Conservation (phyloP, 2,113 vertebrate genomes). For the Psophia crepitans region DNA sequence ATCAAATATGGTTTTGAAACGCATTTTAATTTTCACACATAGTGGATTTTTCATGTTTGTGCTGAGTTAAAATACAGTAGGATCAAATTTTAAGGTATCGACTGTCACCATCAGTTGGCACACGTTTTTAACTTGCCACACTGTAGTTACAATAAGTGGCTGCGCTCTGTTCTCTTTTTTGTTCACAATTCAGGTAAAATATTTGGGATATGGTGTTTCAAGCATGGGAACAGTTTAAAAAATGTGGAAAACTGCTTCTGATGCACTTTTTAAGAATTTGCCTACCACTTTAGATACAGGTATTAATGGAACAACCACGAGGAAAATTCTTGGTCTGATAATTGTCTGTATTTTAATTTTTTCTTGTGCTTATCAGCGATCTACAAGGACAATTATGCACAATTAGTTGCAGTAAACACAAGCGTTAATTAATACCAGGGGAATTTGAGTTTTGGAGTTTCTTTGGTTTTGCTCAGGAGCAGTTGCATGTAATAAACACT, state of each 20-base stretch:
- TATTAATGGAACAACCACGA: neutral
- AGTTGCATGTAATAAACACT: neutral
- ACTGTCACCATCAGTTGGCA: neutral
- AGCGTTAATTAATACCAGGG: neutral
- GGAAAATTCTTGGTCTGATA: constrained; percentile 18
- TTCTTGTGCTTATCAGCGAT: neutral
- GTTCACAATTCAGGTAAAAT: neutral
- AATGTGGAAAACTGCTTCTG: neutral
- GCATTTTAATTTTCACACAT: neutral
- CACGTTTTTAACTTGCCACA: neutral
- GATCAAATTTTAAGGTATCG: neutral
- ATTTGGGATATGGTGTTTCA: neutral
- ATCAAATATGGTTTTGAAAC: neutral
- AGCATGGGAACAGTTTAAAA: neutral
- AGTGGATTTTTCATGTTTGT: neutral
- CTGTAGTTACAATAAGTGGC: neutral
- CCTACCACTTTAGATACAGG: neutral
- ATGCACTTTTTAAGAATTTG: neutral
- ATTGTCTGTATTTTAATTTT: neutral
- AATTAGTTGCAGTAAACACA: neutral
- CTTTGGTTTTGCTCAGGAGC: neutral
- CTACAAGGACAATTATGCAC: neutral
- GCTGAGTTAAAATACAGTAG: neutral
- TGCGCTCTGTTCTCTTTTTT: neutral
- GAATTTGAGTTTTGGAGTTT: neutral